These are phyloP conservation scores for Anniella stebbinsi DNA, from an alignment of 2,797 vertebrate species.

Conservation along the genomic window DNA sequence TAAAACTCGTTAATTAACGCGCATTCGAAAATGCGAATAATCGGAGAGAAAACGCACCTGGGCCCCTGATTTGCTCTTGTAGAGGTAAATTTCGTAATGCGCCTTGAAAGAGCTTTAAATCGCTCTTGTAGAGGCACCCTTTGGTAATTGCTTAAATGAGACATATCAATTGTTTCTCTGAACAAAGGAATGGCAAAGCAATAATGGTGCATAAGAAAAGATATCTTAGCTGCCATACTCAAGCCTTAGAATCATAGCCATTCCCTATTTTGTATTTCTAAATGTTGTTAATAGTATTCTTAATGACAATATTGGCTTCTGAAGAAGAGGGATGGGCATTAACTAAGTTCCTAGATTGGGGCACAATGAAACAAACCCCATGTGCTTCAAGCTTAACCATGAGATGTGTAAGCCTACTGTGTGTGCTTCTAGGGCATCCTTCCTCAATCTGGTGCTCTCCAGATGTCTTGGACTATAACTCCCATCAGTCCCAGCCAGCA, in stretches of 20 bases:
- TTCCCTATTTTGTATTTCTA: neutral
- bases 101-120: too few relatives aligned
- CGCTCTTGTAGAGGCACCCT: too few relatives aligned
- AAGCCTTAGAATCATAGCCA: neutral
- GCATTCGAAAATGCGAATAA: too few relatives aligned
- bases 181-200: neutral
- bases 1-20: too few relatives aligned
- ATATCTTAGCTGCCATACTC: neutral
- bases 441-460: too few relatives aligned
- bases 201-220: neutral
- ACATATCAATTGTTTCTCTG: neutral
- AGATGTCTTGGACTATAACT: too few relatives aligned
- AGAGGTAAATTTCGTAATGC: too few relatives aligned
- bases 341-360: neutral
- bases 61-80: too few relatives aligned
- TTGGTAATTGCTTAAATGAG: neutral
- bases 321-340: neutral
- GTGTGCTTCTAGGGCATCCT: neutral
- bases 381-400: neutral
- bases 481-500: neutral
- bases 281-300: neutral
- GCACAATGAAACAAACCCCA: neutral
- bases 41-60: too few relatives aligned
- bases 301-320: neutral
- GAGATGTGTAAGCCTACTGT: neutral